A percentile compares a stretch with the other conserved stretches of the same genome.
phyloP scores from a whole-genome alignment of 2,888 invertebrate species.

The Bruchidius siliquastri region DNA sequence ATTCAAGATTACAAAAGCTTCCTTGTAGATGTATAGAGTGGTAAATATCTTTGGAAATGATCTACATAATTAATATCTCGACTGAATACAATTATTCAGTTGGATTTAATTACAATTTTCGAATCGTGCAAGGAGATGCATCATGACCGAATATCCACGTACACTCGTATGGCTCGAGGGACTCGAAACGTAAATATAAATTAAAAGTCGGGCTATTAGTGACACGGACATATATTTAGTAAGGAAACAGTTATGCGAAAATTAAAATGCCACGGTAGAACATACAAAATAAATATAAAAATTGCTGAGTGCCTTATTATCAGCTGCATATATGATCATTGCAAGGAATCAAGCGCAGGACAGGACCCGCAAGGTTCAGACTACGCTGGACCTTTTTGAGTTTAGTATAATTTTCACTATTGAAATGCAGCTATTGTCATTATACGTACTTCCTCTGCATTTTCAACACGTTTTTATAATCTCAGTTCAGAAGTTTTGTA shows the following conservation, averaged over 20 bases:
- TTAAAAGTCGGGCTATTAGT: not conserved
- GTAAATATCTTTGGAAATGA: too few species aligned
- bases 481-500: too few species aligned
- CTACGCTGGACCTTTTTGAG: too few species aligned
- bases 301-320: not conserved
- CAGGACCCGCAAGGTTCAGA: not conserved
- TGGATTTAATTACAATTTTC: not conserved
- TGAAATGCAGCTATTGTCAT: too few species aligned
- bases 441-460: too few species aligned
- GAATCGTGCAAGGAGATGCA: not conserved
- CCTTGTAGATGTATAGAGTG: too few species aligned
- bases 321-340: not conserved
- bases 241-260: not conserved
- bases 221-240: slow-evolving; percentile 1
- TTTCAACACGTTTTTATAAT: too few species aligned
- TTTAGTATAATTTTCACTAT: too few species aligned
- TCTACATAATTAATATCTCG: too few species aligned
- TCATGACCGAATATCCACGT: not conserved
- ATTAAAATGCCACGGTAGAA: slow-evolving; percentile 1
- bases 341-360: not conserved
- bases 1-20: too few species aligned
- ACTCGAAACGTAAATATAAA: not conserved
- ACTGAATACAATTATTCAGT: too few species aligned
- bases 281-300: not conserved
- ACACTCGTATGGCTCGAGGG: not conserved